Evolutionary conservation across 2,797 vertebrate species (phyloP), one percentile per base, ranked within the genome.

Genomic region (Gastrophryne carolinensis): DNA sequence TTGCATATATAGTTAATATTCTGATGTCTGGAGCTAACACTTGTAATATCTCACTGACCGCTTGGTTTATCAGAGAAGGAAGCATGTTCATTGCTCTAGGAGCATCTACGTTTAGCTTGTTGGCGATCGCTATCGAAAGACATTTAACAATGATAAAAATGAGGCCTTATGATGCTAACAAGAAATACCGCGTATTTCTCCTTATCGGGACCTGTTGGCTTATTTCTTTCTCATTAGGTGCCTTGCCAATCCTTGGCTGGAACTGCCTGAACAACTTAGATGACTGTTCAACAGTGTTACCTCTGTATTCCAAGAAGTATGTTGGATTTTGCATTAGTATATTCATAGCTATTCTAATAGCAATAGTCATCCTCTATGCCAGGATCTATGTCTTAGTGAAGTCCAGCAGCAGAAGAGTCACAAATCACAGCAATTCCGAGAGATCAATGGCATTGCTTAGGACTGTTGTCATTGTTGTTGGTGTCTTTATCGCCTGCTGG

Each of bases 91-190:
- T 96, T 34, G 95, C 96, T 0, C 87, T 99, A 0, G 88, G 94
- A 3, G 96, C 97, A 0, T 99, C 97, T 30, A 94, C 95, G 19
- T 98, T 97, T 66, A 98, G 96, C 57, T 87, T 98, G 41, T 79
- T 99, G 76, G 96, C 97, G 0, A 99, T 98, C 35, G 96, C 97
- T 1, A 96, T 98, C 8, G 97, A 99, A 82, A 85, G 97, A 60
- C 95, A 99, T 85, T 88, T 98, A 84, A 99, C 97, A 5, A 99
- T 99, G 97, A 95, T 98, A 81, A 98, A 98, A 89, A 98, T 99
- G 97, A 92, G 96, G 82, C 96, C 95, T 3, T 98, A 98, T 0
- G 92, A 98, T 0, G 90, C 92, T 21, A 98, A 91, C 81, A 97
- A 97, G 87, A 98, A 95, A 68, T 93, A 98, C 86, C 90, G 96